Base-by-base conservation (phyloP, 2,888 invertebrate species). In the Diabrotica balteata region DNA sequence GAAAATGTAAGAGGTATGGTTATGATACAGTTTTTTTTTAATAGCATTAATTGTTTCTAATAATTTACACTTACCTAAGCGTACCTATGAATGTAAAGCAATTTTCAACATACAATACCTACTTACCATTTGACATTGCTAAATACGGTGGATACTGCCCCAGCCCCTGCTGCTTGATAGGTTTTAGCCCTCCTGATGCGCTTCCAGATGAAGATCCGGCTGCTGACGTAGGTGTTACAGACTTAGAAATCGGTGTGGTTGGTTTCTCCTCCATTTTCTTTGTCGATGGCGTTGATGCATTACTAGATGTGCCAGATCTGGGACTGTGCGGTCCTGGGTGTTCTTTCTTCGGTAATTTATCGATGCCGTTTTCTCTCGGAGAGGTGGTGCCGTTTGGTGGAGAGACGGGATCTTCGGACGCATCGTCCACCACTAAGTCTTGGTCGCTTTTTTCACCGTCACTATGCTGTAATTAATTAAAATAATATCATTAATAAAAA, bases 361-460 rank as follows among this genome's bases (percentile, higher is more conserved):
- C 94, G 68, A 94, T 88, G 59, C 94, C 94, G 81, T 95, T 95
- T 81, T 95, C 95, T 73, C 94, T 84, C 0, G 95, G 94, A n/a
- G 95, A 94, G 4, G 94, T 89, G n/a, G 95, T 94, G 11, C 95
- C 94, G 78, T 93, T 93, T 77, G 93, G 90, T 0, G 94, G 93
- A 60, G 94, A 94, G 61, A 91, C 90, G 7, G 94, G 94, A 80
- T 95, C 95, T 85, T 96, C 96, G 75, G 94, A 95, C 61, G 95
- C 95, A 79, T 95, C 97, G 84, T 97, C 97, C 43, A 97, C 97
- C 70, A 97, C 97, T 77, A 97, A 86, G 82, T 97, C 96, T 86
- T 95, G 93, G 81, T 96, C 95, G 80, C 92, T 92, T 83, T 94
- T 94, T 81, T 93, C 93, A 65, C 92, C 93, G 82, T 93, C 93